Evolutionary conservation across 2,888 invertebrate species (phyloP), one percentile per base, ranked within the genome.

Genomic region (Diogma glabrata): DNA sequence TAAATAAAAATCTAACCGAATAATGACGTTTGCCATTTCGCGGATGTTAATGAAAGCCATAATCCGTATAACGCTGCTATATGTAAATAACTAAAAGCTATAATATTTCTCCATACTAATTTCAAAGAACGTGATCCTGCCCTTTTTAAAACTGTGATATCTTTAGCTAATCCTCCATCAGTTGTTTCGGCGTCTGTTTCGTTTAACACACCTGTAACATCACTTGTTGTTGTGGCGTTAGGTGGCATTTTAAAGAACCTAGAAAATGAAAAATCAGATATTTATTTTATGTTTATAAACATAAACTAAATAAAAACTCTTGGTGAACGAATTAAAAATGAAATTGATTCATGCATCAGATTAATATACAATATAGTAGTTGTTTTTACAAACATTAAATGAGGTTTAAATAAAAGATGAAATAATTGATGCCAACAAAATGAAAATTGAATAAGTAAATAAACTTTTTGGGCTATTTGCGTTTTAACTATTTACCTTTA

Each of bases 51-150:
- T 63, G 80, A 73, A 16, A 87, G 73, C 66, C 82, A 88, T 4
- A 80, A 66, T 49, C 90, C 90, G 63, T 87, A 88, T 1, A 88
- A 50, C 1, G 87, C 84, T 3, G 82, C 82, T 47, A 79, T 33
- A 64, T 91, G 90, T 54, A 91, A 75, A 63, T 83, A 84, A 8
- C 73, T 71, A 63, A 91, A 89, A 2, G 84, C 73, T n/a, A 82
- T 67, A 47, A 91, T 84, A 64, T 90, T 91, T 57, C 84, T 76
- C 90, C 90, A 91, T 7, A 91, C 90, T 46, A 84, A 66, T 63
- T 77, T 71, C 30, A 73, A 63, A 53, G 78, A 77, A 40, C 73
- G 69, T 53, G 72, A 72, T 52, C 81, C 78, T 1, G 81, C 78
- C 51, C 64, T 62, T 54, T 78, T 78, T 49, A 77, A 62, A 9